Evolutionary conservation across 1,140 invertebrate genomes (phyloP).

Genomic region (Cardiocondyla obscurior): DNA sequence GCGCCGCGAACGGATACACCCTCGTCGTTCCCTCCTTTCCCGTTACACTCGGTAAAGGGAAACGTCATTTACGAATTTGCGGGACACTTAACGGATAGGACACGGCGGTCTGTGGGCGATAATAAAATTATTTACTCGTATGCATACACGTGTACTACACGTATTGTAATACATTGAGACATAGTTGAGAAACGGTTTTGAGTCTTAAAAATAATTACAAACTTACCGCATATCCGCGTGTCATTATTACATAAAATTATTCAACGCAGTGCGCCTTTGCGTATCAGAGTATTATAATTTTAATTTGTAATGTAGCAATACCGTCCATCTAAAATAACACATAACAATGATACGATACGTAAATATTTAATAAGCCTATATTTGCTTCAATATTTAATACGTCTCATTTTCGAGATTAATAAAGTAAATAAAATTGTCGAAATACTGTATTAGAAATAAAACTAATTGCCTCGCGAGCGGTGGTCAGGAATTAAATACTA

Average conservation of each 20-base stretch:
- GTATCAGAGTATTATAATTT: neutral
- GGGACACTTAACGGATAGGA: neutral
- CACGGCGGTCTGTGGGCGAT: neutral
- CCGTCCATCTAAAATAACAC: neutral
- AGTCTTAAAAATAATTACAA: too few relatives aligned
- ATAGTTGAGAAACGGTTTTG: too few relatives aligned
- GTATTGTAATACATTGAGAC: neutral
- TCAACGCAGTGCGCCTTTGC: neutral
- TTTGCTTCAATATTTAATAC: neutral
- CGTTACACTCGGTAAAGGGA: slow-evolving; percentile 8
- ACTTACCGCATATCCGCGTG: too few relatives aligned
- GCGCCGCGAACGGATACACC: slow-evolving; percentile 31
- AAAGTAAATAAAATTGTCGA: neutral
- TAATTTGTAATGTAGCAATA: neutral
- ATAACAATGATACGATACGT: neutral
- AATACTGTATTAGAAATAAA: neutral
- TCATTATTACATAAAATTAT: neutral
- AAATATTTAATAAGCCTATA: neutral
- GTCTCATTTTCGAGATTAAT: neutral
- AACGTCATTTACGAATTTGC: neutral
- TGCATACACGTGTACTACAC: neutral
- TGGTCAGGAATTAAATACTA: too few relatives aligned
- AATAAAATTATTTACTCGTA: neutral
- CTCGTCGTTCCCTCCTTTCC: slow-evolving; percentile 36
- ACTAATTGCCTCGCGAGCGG: neutral